These are phyloP conservation scores for Eriosoma lanigerum DNA, from an alignment of 1,140 invertebrate species.

Conservation along the genomic window DNA sequence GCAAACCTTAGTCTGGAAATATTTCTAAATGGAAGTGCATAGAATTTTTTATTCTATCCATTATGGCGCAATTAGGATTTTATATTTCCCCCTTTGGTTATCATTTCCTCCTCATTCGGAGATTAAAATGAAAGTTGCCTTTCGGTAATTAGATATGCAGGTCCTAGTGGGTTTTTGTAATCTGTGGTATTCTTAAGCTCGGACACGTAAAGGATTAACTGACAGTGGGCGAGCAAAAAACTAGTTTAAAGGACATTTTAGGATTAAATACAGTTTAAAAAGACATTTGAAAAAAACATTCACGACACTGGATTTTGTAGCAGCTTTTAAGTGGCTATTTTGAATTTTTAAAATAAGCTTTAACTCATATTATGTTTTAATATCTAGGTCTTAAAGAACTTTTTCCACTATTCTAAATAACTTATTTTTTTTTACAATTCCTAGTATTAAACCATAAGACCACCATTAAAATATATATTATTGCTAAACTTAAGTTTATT, in stretches of 20 bases:
- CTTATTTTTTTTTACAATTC: conserved; percentile 13
- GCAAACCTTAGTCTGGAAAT: not conserved
- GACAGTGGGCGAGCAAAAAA: conserved; percentile 28
- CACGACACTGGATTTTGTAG: conserved; percentile 40
- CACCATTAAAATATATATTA: not conserved
- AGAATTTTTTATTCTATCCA: conserved; percentile 32
- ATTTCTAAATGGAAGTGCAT: conserved; percentile 20
- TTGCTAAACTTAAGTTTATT: too few species aligned
- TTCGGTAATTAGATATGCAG: conserved; percentile 51
- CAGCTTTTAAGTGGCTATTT: conserved; percentile 42
- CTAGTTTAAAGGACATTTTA: conserved; percentile 50
- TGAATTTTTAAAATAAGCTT: conserved; percentile 36
- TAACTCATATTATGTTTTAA: conserved; percentile 15
- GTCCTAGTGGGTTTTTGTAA: conserved; percentile 51
- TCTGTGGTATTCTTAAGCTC: conserved; percentile 51
- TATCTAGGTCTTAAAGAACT: conserved; percentile 22
- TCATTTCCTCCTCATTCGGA: conserved; percentile 36
- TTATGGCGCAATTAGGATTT: conserved; percentile 50
- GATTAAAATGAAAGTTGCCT: conserved; percentile 50
- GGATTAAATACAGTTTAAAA: conserved; percentile 50
- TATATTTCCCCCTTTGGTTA: conserved; percentile 39
- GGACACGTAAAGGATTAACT: conserved; percentile 50
- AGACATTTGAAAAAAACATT: conserved; percentile 48
- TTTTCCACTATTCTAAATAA: not conserved
- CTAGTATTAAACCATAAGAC: not conserved